phyloP scores from a whole-genome alignment of 1,140 invertebrate species.

The Cardiocondyla obscurior region DNA sequence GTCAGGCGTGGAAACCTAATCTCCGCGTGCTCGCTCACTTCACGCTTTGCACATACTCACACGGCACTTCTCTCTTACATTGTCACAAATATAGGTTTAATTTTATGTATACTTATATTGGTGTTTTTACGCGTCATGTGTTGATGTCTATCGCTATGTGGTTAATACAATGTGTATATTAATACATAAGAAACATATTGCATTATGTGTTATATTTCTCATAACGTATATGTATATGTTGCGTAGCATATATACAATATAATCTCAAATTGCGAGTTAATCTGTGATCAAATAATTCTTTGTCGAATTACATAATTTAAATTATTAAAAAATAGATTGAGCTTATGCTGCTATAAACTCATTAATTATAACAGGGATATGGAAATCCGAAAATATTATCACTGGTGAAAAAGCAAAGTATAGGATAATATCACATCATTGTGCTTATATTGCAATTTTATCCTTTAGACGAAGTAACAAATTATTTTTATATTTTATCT shows the following conservation, averaged over 20 bases:
- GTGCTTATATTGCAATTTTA: neutral
- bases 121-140: neutral
- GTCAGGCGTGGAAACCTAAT: too few relatives aligned
- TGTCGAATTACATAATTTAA: neutral
- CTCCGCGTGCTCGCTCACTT: too few relatives aligned
- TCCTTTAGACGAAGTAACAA: neutral
- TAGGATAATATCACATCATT: neutral
- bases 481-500: slow-evolving; percentile 1
- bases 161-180: neutral
- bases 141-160: slow-evolving; percentile 26
- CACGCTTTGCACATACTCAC: too few relatives aligned
- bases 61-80: too few relatives aligned
- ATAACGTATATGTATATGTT: neutral
- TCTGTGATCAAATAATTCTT: neutral
- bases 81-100: neutral
- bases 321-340: neutral
- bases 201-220: neutral
- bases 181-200: neutral
- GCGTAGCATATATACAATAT: neutral
- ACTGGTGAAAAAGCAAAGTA: slow-evolving; percentile 25
- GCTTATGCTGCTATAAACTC: slow-evolving; percentile 9
- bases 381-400: slow-evolving; percentile 12
- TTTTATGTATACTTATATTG: neutral
- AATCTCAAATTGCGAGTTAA: neutral
- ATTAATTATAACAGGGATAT: slow-evolving; percentile 34